Base-by-base conservation (phyloP, 2,797 vertebrate genomes). In the Hemitrygon akajei region DNA sequence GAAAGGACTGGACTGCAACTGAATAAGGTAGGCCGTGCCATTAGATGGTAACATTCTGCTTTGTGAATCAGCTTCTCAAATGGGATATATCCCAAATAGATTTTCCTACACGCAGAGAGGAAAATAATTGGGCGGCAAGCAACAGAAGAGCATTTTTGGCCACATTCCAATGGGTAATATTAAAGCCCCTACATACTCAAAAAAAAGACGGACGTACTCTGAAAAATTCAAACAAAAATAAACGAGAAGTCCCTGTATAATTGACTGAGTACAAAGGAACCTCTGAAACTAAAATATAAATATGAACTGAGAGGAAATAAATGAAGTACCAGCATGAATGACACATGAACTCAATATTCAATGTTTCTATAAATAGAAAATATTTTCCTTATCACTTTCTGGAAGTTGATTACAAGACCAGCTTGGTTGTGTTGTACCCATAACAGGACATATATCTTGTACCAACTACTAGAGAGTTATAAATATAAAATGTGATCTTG, bases 371-470 rank as follows among this genome's bases (percentile, higher is more conserved):
- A n/a, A 10, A 56, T 27, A 60, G 84, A 87, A 87, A 60, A 30
- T 87, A 87, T 87, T 87, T 87, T 63, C 37, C 27, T 87, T 87
- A 87, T 56, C 58, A 60, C 40, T 82, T 82, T 56, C 81, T 82
- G 37, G 7, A 82, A 82, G 63, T 63, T 87, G 56, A 87, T 87
- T n/a, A 87, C 84, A n/a, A 60, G 84, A 60, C 27, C 12, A 60
- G 7, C 58, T 87, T 87, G 56, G 47, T 27, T 60, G 25, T n/a
- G 9, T 60, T 58, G 56, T 56, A 63, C 30, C 60, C 60, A 30
- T 58, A 58, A 30, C 84, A 58, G 84, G 84, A 30, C 58, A 60
- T 63, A 16, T 10, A 87, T n/a, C 56, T 87, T 87, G 9, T 58
- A 60, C 25, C 58, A 30, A 27, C 22, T 63, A 25, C 25, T 25